phyloP scores from a whole-genome alignment of 2,797 vertebrate species.

The Nannoperca australis region DNA sequence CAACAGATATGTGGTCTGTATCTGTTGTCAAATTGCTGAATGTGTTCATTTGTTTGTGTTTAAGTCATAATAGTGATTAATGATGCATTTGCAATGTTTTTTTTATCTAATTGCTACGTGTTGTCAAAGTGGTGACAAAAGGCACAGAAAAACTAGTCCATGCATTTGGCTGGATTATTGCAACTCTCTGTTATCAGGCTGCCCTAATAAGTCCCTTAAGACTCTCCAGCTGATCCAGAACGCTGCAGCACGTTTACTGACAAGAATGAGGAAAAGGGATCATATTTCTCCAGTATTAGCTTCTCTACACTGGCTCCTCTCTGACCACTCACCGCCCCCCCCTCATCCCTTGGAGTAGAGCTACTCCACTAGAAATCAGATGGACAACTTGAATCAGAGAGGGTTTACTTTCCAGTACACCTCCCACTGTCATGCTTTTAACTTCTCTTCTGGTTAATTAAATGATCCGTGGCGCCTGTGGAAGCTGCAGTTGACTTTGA shows the following conservation, averaged over 20 bases:
- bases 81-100: neutral
- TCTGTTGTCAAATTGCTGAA: neutral
- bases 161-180: too few species aligned
- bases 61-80: too few species aligned
- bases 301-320: too few species aligned
- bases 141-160: too few species aligned
- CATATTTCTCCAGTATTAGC: too few species aligned
- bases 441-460: conserved; percentile 43
- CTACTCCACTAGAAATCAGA: conserved; percentile 8
- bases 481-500: conserved; percentile 30
- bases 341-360: neutral
- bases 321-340: neutral
- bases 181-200: too few species aligned
- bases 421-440: conserved; percentile 15
- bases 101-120: neutral
- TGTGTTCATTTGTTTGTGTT: neutral
- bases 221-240: too few species aligned
- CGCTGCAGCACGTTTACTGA: too few species aligned
- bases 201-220: too few species aligned
- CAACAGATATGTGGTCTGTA: too few species aligned
- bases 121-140: neutral
- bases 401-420: conserved; percentile 1
- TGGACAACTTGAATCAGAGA: conserved; percentile 7
- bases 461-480: conserved; percentile 29
- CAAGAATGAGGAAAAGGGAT: too few species aligned